Percentiles rank a stretch among this genome's conserved stretches.
Conservation (phyloP, 2,888 invertebrate genomes). For the Rotaria sp. region DNA sequence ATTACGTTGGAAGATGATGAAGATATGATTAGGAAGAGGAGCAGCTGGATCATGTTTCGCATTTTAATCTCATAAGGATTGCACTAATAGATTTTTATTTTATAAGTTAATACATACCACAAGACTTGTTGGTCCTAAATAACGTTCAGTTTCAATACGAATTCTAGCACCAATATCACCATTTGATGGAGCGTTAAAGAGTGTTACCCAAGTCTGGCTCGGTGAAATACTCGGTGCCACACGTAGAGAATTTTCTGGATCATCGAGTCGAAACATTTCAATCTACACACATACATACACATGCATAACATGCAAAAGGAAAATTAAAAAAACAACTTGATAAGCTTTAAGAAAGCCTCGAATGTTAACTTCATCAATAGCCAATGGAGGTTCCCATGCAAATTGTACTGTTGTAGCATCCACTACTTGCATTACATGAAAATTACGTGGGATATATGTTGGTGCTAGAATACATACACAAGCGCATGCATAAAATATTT, state of each 20-base stretch:
- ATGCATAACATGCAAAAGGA: neutral
- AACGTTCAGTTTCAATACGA: constrained; percentile 29
- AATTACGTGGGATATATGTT: constrained; percentile 32
- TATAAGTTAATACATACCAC: constrained; percentile 26
- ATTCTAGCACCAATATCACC: neutral
- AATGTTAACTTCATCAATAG: neutral
- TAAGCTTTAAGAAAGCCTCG: constrained; percentile 11
- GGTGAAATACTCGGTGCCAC: neutral
- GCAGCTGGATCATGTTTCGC: too few species aligned
- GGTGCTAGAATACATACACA: constrained; percentile 30
- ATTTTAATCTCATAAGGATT: too few species aligned
- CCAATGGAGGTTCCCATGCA: constrained; percentile 36
- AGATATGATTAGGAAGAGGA: too few species aligned
- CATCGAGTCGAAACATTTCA: constrained; percentile 1
- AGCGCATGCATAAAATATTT: neutral
- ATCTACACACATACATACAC: neutral
- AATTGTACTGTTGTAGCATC: constrained; percentile 36
- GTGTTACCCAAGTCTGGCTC: neutral
- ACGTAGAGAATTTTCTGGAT: constrained; percentile 14
- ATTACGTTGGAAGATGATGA: too few species aligned
- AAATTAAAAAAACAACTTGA: neutral
- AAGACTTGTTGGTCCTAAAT: constrained; percentile 25
- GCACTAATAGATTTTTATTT: too few species aligned
- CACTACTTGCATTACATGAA: constrained; percentile 8
- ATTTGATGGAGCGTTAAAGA: constrained; percentile 14